These are phyloP conservation scores for Harpagifer antarcticus DNA, from an alignment of 2,797 vertebrate species.

Conservation along the genomic window DNA sequence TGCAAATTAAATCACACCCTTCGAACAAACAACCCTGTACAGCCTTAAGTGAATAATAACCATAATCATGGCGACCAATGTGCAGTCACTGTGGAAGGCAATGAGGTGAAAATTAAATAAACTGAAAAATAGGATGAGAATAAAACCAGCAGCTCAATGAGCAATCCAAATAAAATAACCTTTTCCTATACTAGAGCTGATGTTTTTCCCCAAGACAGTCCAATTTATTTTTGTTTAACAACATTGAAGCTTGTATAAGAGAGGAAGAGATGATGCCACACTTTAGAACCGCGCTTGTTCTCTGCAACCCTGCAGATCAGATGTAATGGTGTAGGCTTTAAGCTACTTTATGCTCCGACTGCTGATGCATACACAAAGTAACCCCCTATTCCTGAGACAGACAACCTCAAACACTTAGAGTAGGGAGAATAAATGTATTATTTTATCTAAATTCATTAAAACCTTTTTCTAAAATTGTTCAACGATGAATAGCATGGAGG, in stretches of 20 bases:
- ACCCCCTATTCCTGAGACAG: constrained; percentile 40
- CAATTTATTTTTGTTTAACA: constrained; percentile 55
- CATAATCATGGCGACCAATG: constrained; percentile 32
- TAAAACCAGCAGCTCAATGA: constrained; percentile 1
- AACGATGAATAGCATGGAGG: neutral
- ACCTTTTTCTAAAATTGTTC: no score
- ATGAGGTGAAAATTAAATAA: constrained; percentile 18
- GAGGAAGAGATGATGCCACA: constrained; percentile 27
- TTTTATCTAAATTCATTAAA: constrained; percentile 3
- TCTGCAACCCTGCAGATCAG: constrained; percentile 73
- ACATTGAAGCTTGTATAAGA: constrained; percentile 30
- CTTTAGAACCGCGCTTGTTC: constrained; percentile 63
- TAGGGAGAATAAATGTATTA: constrained; percentile 17
- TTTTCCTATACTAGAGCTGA: constrained; percentile 30
- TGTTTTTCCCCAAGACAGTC: constrained; percentile 31
- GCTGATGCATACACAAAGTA: constrained; percentile 62
- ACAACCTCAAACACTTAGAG: constrained; percentile 11
- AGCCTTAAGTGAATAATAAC: constrained; percentile 15
- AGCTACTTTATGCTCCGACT: constrained; percentile 61
- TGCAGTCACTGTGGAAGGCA: constrained; percentile 27
- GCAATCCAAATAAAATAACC: constrained; percentile 37
- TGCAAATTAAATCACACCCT: constrained; percentile 8
- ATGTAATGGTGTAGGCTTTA: constrained; percentile 70
- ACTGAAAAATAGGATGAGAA: neutral
- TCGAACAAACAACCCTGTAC: constrained; percentile 15